Conservation (phyloP, 2,888 invertebrate species). For the Melanostoma scalare region DNA sequence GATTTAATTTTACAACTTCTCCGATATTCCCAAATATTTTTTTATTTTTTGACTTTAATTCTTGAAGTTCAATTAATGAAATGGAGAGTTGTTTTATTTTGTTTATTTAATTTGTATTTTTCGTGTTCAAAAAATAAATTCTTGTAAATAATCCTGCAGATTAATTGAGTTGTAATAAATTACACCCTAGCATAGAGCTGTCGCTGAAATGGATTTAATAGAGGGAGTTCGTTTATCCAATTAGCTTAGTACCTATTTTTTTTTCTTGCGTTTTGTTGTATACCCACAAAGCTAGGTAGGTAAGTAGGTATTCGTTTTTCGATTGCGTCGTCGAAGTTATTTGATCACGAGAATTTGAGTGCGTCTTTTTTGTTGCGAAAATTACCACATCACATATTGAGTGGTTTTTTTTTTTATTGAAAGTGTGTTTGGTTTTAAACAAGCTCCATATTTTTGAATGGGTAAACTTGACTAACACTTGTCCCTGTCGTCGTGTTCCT, state of each 20-base stretch:
- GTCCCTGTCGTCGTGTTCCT: no score
- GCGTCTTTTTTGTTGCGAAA: background rate
- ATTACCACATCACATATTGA: background rate
- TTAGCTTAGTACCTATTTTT: background rate
- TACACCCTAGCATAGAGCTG: background rate
- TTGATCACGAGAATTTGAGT: conserved; percentile 20
- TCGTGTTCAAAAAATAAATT: conserved; percentile 35
- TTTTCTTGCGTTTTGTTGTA: background rate
- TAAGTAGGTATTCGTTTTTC: conserved; percentile 1
- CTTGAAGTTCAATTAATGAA: conserved; percentile 20
- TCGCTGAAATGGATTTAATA: background rate
- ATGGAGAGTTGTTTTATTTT: conserved; percentile 14
- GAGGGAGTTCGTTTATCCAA: conserved; percentile 11
- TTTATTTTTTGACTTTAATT: conserved; percentile 16
- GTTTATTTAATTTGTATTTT: conserved; percentile 27
- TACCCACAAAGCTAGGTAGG: background rate
- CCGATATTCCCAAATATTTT: background rate
- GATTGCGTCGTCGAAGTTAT: background rate
- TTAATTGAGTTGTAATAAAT: conserved; percentile 3
- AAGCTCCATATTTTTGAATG: no score
- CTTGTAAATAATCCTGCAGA: conserved; percentile 15
- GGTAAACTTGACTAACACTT: no score
- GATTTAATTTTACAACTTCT: conserved; percentile 31
- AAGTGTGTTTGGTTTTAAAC: background rate
- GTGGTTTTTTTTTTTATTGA: background rate